phyloP scores from a whole-genome alignment of 2,888 invertebrate genomes.

The Megamerina dolium region DNA sequence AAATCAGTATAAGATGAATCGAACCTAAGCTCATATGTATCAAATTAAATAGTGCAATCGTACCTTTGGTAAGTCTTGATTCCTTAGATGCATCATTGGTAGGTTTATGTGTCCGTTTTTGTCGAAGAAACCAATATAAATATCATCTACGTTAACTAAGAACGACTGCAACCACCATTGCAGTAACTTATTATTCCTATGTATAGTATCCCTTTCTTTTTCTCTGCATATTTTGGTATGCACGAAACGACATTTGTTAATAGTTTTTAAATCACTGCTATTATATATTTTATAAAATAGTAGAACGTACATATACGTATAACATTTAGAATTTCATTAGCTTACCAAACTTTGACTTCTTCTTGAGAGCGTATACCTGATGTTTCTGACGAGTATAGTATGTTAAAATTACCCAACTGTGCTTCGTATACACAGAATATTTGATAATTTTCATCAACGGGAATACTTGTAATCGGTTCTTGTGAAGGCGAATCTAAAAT shows the following conservation, averaged over 20 bases:
- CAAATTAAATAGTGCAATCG: no score
- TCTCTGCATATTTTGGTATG: neutral
- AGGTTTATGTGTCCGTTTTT: neutral
- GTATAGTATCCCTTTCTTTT: no score
- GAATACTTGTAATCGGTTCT: constrained; percentile 4
- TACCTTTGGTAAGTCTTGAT: constrained; percentile 6
- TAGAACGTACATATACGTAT: neutral
- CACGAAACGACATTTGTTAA: constrained; percentile 2
- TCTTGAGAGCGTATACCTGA: constrained; percentile 1
- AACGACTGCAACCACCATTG: constrained; percentile 6
- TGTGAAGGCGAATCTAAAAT: neutral
- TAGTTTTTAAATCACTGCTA: constrained; percentile 1
- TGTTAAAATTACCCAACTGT: constrained; percentile 4
- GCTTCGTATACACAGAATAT: neutral
- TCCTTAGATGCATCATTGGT: neutral
- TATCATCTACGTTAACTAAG: constrained; percentile 1
- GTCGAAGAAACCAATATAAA: constrained; percentile 1
- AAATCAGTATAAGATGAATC: no score
- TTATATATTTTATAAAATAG: neutral
- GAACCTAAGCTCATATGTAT: no score
- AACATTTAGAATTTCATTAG: neutral
- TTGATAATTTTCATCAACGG: constrained; percentile 1
- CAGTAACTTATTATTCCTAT: constrained; percentile 4
- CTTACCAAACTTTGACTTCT: constrained; percentile 4
- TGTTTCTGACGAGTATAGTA: constrained; percentile 5